Evolutionary conservation across 2,113 vertebrate genomes (phyloP).

Genomic region (Anolis carolinensis): DNA sequence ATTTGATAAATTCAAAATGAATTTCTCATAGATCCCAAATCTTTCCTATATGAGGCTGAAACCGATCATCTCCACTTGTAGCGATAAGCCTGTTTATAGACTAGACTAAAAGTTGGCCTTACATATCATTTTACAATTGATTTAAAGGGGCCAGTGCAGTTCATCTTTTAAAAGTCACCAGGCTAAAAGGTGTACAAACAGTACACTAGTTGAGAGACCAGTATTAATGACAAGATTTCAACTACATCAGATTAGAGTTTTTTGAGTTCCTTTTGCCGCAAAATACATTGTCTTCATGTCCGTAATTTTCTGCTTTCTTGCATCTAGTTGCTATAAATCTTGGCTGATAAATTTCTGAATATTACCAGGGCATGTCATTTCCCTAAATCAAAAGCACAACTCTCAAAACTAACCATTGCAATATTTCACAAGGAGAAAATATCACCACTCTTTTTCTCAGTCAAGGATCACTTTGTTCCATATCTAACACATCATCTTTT

Average conservation of each 20-base stretch:
- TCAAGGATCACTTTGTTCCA: background rate
- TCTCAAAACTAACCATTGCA: too few species aligned
- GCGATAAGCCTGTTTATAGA: too few species aligned
- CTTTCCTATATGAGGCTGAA: too few species aligned
- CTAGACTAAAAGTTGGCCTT: too few species aligned
- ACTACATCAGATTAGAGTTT: background rate
- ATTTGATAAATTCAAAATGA: too few species aligned
- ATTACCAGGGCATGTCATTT: background rate
- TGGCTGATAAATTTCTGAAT: background rate
- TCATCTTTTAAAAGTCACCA: too few species aligned
- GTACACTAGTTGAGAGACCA: background rate
- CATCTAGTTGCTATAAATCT: background rate
- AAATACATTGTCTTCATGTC: background rate
- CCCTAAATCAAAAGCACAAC: background rate
- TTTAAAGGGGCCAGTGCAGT: too few species aligned
- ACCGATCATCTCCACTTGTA: too few species aligned
- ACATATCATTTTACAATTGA: too few species aligned
- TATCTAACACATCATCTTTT: background rate
- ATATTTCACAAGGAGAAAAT: background rate
- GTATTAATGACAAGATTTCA: background rate
- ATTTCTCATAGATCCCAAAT: too few species aligned
- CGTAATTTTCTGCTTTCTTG: background rate
- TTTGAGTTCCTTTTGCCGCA: background rate
- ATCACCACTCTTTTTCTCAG: background rate
- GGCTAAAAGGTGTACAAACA: background rate